Conservation (phyloP, 2,113 vertebrate genomes). For the Malurus cyaneus region DNA sequence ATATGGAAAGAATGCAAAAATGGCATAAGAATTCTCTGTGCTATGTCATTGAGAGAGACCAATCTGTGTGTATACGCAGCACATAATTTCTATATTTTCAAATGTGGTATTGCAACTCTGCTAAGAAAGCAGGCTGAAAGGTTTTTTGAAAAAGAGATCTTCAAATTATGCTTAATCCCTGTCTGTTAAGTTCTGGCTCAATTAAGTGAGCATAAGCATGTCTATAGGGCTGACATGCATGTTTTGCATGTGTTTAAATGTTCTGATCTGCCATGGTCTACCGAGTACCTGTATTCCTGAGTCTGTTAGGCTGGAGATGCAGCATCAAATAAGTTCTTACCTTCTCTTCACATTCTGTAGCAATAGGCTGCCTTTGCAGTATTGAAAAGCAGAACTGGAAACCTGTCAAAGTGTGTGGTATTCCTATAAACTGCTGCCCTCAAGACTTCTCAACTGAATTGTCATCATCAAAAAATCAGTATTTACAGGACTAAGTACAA, state of each 20-base stretch:
- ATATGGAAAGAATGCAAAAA: conserved; percentile 12
- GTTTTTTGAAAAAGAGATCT: neutral
- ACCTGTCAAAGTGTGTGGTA: neutral
- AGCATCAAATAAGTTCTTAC: neutral
- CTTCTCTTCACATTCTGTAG: neutral
- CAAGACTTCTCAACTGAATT: neutral
- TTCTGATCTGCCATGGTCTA: neutral
- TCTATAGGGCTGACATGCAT: neutral
- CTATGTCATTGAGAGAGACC: neutral
- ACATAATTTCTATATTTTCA: neutral
- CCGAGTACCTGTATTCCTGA: neutral
- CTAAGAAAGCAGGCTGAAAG: neutral
- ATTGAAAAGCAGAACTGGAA: conserved; percentile 6
- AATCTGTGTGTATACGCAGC: neutral
- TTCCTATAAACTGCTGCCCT: neutral
- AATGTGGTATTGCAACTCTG: neutral
- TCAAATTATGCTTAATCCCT: neutral
- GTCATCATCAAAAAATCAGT: neutral
- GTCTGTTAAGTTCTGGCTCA: neutral
- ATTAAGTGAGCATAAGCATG: neutral
- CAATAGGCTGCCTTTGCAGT: neutral
- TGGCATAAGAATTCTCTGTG: neutral
- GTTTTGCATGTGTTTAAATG: neutral
- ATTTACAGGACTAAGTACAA: neutral
- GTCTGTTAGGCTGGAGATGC: neutral